Evolutionary conservation across 2,888 invertebrate genomes (phyloP).

Genomic region (Notocelia uddmanniana): DNA sequence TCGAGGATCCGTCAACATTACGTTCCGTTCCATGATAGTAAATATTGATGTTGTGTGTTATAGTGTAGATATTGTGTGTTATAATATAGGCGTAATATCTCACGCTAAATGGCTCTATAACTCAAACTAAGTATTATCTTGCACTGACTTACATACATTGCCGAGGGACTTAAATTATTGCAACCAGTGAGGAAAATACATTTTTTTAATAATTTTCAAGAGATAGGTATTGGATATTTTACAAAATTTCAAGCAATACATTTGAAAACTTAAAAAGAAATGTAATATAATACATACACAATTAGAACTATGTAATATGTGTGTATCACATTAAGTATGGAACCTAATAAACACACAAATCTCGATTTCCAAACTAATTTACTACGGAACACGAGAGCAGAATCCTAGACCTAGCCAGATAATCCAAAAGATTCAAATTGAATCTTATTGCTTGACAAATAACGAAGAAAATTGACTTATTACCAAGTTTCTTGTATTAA

Average conservation of each 20-base stretch:
- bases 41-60: conserved; percentile 41
- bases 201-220: neutral
- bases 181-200: neutral
- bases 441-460: too few species aligned
- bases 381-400: too few species aligned
- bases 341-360: too few species aligned
- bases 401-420: too few species aligned
- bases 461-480: too few species aligned
- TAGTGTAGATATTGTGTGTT: conserved; percentile 38
- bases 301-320: too few species aligned
- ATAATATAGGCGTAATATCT: conserved; percentile 36
- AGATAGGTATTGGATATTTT: neutral
- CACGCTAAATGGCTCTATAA: conserved; percentile 43
- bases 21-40: conserved; percentile 19
- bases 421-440: too few species aligned
- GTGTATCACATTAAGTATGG: too few species aligned
- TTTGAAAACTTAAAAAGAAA: too few species aligned
- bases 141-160: conserved; percentile 33
- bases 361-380: too few species aligned
- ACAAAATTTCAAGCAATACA: neutral
- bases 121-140: conserved; percentile 42
- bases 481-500: too few species aligned
- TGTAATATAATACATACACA: too few species aligned
- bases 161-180: conserved; percentile 24
- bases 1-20: conserved; percentile 34